These are phyloP conservation scores for Napeogenes sylphis DNA, from an alignment of 2,888 invertebrate species.

Conservation along the genomic window DNA sequence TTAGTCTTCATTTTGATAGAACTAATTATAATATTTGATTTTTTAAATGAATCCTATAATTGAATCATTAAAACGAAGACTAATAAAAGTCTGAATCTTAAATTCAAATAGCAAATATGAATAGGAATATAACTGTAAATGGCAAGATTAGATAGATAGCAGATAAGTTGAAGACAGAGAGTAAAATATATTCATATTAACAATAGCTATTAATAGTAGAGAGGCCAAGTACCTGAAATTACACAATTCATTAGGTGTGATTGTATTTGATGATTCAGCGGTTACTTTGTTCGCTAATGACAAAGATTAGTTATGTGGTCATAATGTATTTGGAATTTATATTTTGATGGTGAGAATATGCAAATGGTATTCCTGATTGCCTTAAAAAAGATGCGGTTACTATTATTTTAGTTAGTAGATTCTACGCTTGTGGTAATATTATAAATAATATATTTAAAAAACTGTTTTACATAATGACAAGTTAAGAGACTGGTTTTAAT, in stretches of 20 bases:
- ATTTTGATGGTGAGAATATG: constrained; percentile 12
- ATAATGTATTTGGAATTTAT: constrained; percentile 12
- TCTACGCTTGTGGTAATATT: constrained; percentile 1
- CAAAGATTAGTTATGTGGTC: constrained; percentile 26
- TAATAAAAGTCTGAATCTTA: too few relatives aligned
- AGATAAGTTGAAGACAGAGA: not conserved
- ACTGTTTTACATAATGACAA: too few relatives aligned
- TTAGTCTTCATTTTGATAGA: too few relatives aligned
- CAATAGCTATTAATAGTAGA: constrained; percentile 53
- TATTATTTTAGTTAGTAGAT: not conserved
- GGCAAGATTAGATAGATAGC: not conserved
- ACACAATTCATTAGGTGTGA: constrained; percentile 73
- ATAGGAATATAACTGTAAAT: not conserved
- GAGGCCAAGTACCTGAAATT: constrained; percentile 53
- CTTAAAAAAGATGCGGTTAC: not conserved
- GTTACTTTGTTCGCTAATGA: constrained; percentile 38
- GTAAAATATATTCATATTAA: constrained; percentile 10
- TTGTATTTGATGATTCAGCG: constrained; percentile 68
- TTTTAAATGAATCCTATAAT: too few relatives aligned
- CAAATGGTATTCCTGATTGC: constrained; percentile 16
- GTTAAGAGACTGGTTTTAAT: too few relatives aligned
- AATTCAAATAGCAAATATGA: too few relatives aligned
- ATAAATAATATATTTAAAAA: too few relatives aligned
- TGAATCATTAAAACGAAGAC: too few relatives aligned
- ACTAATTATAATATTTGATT: too few relatives aligned